Evolutionary conservation across 2,888 invertebrate species (phyloP).

Genomic region (Ctenicera cuprea): DNA sequence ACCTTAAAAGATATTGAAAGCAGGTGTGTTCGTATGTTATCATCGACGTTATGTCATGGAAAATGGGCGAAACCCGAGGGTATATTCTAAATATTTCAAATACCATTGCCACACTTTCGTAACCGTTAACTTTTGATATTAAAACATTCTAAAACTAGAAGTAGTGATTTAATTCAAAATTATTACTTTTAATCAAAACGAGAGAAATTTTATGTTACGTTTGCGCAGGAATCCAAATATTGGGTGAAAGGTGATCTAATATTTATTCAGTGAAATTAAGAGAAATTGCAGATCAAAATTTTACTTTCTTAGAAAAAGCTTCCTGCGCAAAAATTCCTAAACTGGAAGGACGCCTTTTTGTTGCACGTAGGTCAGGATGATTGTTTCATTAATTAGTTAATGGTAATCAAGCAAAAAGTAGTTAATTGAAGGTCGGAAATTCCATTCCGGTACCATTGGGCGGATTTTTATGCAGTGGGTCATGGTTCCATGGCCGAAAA

Average conservation of each 20-base stretch:
- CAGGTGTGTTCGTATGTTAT: constrained; percentile 39
- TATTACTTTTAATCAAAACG: neutral
- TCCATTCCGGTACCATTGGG: constrained; percentile 31
- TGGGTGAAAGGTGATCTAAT: constrained; percentile 19
- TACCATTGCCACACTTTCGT: constrained; percentile 22
- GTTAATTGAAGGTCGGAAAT: constrained; percentile 45
- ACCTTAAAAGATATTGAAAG: constrained; percentile 26
- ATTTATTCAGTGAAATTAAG: constrained; percentile 8
- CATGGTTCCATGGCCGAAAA: constrained; percentile 36
- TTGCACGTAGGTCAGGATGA: constrained; percentile 8
- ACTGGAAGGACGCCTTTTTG: neutral
- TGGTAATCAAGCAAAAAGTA: constrained; percentile 41
- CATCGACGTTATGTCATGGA: constrained; percentile 30
- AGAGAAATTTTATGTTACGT: neutral
- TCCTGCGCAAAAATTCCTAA: neutral
- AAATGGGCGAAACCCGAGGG: constrained; percentile 14
- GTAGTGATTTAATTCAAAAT: neutral
- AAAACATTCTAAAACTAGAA: neutral
- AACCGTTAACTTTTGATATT: constrained; percentile 11
- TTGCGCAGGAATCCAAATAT: constrained; percentile 8
- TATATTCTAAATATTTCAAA: constrained; percentile 28
- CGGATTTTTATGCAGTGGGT: constrained; percentile 36
- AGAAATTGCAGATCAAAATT: neutral
- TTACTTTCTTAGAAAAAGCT: constrained; percentile 5
- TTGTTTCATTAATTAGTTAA: constrained; percentile 28